Evolutionary conservation across 2,113 vertebrate species (phyloP).

Genomic region (Abramis brama): DNA sequence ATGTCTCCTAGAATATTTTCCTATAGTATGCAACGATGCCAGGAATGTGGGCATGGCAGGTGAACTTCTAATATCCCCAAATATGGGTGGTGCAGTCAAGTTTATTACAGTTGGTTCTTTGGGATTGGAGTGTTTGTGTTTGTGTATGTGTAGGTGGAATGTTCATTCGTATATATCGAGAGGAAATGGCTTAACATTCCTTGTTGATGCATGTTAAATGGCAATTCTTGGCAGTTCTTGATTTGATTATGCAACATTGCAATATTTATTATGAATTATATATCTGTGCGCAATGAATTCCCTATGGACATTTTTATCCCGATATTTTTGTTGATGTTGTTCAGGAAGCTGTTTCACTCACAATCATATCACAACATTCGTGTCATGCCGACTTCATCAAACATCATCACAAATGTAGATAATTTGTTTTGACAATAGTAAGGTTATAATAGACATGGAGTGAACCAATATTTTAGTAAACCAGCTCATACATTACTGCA

Average conservation of each 20-base stretch:
- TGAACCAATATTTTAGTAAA: background rate
- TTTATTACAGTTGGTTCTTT: constrained; percentile 40
- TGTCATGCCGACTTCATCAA: no score
- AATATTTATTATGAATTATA: no score
- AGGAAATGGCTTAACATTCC: constrained; percentile 59
- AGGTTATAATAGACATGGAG: background rate
- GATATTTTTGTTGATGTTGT: no score
- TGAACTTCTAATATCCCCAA: constrained; percentile 70
- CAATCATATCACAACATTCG: no score
- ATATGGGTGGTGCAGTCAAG: constrained; percentile 54
- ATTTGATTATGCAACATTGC: no score
- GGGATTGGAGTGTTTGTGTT: constrained; percentile 61
- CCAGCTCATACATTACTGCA: background rate
- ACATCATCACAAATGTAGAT: background rate
- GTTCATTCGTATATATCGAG: constrained; percentile 47
- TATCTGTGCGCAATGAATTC: no score
- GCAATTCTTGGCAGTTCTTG: no score
- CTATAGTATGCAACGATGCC: constrained; percentile 59
- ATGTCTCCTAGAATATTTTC: constrained; percentile 66
- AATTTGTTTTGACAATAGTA: background rate
- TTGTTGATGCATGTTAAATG: background rate
- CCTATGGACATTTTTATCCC: no score
- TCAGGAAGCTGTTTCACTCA: no score
- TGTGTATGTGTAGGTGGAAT: constrained; percentile 63
- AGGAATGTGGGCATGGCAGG: constrained; percentile 70